Evolutionary conservation across 2,888 invertebrate genomes (phyloP).

Genomic region (Lysandra coridon): DNA sequence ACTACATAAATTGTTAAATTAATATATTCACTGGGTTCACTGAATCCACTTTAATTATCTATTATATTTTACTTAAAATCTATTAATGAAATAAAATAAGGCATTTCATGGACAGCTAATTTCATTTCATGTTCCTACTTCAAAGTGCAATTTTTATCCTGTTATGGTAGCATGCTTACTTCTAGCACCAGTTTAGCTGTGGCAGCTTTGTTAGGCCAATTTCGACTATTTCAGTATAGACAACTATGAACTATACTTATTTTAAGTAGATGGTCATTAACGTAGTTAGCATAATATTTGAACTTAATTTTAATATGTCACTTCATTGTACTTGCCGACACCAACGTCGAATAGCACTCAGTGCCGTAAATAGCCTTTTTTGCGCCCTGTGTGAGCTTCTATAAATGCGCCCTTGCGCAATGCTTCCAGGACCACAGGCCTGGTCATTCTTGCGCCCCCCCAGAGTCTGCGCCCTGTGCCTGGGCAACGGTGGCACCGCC

Average conservation of each 20-base stretch:
- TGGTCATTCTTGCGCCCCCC: too few species aligned
- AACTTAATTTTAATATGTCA: constrained; percentile 36
- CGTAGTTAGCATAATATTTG: constrained; percentile 36
- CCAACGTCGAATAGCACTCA: background rate
- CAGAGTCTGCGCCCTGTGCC: too few species aligned
- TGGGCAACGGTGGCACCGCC: too few species aligned
- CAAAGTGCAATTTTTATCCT: background rate
- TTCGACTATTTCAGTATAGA: background rate
- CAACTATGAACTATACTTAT: background rate
- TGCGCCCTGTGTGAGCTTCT: too few species aligned
- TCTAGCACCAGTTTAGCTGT: background rate
- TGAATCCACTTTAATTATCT: constrained; percentile 38
- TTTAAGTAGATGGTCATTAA: constrained; percentile 23
- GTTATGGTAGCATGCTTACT: background rate
- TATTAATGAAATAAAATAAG: constrained; percentile 30
- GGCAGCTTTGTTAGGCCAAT: constrained; percentile 21
- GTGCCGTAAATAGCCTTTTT: too few species aligned
- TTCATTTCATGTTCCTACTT: constrained; percentile 14
- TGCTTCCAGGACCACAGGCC: too few species aligned
- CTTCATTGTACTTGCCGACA: constrained; percentile 46
- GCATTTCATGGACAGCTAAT: constrained; percentile 31
- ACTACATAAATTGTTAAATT: constrained; percentile 59
- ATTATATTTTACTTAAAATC: constrained; percentile 38
- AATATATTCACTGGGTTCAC: constrained; percentile 53
- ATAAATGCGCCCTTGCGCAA: too few species aligned